Base-by-base conservation (phyloP, 1,140 invertebrate species). In the Dolichoris vasculosae region DNA sequence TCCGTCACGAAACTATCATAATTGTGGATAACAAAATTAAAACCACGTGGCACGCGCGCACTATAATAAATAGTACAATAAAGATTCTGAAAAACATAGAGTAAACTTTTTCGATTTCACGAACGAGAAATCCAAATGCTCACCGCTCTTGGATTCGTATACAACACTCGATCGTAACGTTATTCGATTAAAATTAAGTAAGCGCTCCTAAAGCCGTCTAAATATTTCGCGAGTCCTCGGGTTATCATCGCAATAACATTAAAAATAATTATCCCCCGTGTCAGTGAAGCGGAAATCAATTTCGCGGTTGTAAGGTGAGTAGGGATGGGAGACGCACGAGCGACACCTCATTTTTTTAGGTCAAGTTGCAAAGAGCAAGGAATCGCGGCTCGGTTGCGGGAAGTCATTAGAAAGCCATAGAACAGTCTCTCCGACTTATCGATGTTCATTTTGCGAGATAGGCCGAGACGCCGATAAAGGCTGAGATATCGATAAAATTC, bases 351-450 rank as follows among this genome's bases (percentile, higher is more conserved):
- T 63, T 43, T 82, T 73, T 73, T 73, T 82, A 69, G 81, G 81
- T 55, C 69, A 82, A 67, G 81, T 59, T 32, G 30, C 59, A 35
- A 7, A 59, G 38, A 67, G 78, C 9, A 8, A 2, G 2, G 23
- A 7, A 32, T 26, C 80, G 84, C 43, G 43, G 13, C 43, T 46
- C 43, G 43, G 43, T 13, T 46, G 43, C 13, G 43, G 20, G 69
- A 86, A 88, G 83, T 88, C 87, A 89, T 89, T 89, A 89, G 87
- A 88, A 89, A 88, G 86, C 85, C 81, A 78, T 87, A 84, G 87
- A 87, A 86, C 85, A 84, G 23, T 71, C 86, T 77, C 46, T 23
- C 1, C 2, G 64, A 86, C 86, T 89, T 89, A 88, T 90, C 88
- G 73, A 85, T 80, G 69, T 76, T 46, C 75, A 26, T 4, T 55